Evolutionary conservation across 1,140 invertebrate species (phyloP).

Genomic region (Popillia japonica): DNA sequence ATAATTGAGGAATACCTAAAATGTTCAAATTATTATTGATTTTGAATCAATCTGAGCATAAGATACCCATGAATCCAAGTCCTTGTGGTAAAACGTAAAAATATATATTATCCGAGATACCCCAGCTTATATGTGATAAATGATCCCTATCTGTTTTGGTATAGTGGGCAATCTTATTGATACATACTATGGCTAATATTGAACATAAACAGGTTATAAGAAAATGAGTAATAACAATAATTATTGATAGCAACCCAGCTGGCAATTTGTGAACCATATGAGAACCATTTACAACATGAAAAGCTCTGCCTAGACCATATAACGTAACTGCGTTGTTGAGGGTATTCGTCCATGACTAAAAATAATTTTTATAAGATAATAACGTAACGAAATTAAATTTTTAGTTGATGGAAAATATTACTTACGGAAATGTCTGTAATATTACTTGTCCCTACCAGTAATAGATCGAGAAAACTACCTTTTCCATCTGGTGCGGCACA

Average conservation of each 20-base stretch:
- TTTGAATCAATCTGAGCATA: not conserved
- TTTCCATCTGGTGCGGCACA: not conserved
- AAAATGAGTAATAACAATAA: not conserved
- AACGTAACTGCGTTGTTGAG: not conserved
- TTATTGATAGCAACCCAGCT: not conserved
- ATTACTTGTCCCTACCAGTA: not conserved
- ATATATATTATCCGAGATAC: not conserved
- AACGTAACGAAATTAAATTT: not conserved
- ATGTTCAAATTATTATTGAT: not conserved
- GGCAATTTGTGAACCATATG: not conserved
- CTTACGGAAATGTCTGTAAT: not conserved
- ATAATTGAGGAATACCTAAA: slow-evolving; percentile 30
- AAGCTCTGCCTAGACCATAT: slow-evolving; percentile 29
- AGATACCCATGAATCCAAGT: slow-evolving; percentile 15
- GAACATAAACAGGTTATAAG: not conserved
- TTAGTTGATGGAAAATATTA: not conserved
- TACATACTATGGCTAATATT: not conserved
- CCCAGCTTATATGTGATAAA: not conserved
- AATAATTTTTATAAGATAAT: not conserved
- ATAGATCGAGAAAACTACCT: not conserved
- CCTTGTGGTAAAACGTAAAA: slow-evolving; percentile 14
- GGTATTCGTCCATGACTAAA: slow-evolving; percentile 1
- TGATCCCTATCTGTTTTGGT: not conserved
- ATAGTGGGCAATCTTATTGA: not conserved
- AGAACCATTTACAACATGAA: slow-evolving; percentile 16